Base-by-base conservation (phyloP, 1,140 invertebrate genomes). In the Drosophila nasuta region DNA sequence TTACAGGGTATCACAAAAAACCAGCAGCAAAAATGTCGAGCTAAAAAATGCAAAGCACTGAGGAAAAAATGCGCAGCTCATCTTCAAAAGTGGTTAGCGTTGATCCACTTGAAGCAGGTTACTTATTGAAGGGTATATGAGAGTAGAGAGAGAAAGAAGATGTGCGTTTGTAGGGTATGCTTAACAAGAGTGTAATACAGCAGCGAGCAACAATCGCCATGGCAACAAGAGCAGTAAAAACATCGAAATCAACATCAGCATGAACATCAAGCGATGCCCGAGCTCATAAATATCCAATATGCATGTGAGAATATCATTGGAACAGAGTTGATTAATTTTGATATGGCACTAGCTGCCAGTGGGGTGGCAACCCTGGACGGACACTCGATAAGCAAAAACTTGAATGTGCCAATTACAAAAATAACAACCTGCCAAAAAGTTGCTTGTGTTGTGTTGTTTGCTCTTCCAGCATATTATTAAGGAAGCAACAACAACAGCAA, bases 331-430 rank as follows among this genome's bases (percentile, higher is more conserved):
- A 72, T 79, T 68, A 59, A 79, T 69, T 71, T 80, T 62, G 28
- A 13, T 10, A 1, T 7, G 17, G 17, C 20, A 20, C 20, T 20
- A 20, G 2, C 20, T 20, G 2, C 20, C 20, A 11, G 10, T 4
- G 38, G 28, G 20, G n/a, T 60, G 54, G 54, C 69, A 72, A 52
- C 54, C 20, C 46, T 66, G 11, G 2, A 15, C 30, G 5, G 10
- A 13, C 41, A 60, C 43, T 78, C 38, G 66, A 81, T 78, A 68
- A 54, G 48, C 66, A 73, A 17, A 86, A 86, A 25, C 20, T 69
- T 62, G 49, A 72, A 86, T 77, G 68, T 86, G 68, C 76, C 83
- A 86, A 86, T 86, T 87, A 87, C 79, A 77, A 77, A 87, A 88
- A 88, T 82, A 80, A 82, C 72, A 79, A 80, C 68, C 69, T 79